Evolutionary conservation across 2,888 invertebrate species (phyloP).

Genomic region (Eristalinus sepulchralis): DNA sequence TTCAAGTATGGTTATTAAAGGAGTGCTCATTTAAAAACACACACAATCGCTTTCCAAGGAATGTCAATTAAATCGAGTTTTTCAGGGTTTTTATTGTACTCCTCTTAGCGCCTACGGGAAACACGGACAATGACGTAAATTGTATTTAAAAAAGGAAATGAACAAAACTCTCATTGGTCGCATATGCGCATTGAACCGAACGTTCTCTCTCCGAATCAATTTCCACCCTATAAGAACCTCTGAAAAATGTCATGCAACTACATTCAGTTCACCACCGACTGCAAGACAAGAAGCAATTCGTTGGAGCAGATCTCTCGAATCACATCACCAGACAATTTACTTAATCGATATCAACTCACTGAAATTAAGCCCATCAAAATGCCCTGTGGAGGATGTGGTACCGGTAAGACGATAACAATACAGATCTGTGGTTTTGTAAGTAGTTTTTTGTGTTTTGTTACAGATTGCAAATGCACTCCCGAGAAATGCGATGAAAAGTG

Average conservation of each 20-base stretch:
- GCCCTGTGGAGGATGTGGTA: conserved; percentile 67
- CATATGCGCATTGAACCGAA: conserved; percentile 36
- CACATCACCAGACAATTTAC: conserved; percentile 10
- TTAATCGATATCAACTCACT: conserved; percentile 44
- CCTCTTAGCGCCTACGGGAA: neutral
- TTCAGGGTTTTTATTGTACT: neutral
- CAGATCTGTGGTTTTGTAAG: neutral
- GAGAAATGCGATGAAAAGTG: conserved; percentile 77
- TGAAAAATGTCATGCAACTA: conserved; percentile 20
- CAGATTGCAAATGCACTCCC: conserved; percentile 78
- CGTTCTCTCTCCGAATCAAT: conserved; percentile 3
- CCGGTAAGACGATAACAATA: conserved; percentile 34
- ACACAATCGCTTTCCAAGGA: neutral
- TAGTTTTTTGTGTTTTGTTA: conserved; percentile 18
- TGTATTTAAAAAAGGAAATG: conserved; percentile 22
- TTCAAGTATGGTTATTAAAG: no score
- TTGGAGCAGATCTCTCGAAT: neutral
- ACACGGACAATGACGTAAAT: conserved; percentile 5
- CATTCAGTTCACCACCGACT: conserved; percentile 43
- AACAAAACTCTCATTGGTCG: neutral
- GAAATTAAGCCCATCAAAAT: conserved; percentile 35
- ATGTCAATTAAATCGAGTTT: conserved; percentile 28
- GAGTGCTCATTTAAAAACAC: neutral
- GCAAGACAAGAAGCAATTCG: conserved; percentile 14
- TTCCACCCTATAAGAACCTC: neutral